These are phyloP conservation scores for Scotopteryx bipunctaria DNA, from an alignment of 2,888 invertebrate genomes.

Conservation along the genomic window DNA sequence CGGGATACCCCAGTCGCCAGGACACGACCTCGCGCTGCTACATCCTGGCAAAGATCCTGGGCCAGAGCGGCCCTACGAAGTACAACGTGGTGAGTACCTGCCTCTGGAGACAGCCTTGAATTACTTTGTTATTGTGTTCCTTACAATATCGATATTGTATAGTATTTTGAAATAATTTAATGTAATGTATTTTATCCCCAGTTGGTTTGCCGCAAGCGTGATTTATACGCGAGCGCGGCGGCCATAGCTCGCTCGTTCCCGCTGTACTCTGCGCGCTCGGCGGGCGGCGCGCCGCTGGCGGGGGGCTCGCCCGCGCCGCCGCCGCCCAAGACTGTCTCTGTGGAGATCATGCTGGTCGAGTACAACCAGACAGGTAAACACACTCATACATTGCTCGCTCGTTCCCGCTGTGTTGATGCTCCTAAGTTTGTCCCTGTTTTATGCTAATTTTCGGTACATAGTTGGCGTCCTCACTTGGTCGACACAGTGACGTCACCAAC, in stretches of 20 bases:
- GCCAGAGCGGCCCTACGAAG: conserved; percentile 85
- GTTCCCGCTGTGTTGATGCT: no score
- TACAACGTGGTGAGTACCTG: conserved; percentile 87
- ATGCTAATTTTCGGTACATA: no score
- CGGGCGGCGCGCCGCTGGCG: conserved; percentile 35
- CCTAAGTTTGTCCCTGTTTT: no score
- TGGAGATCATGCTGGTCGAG: conserved; percentile 61
- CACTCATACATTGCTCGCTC: no score
- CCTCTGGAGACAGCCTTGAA: no score
- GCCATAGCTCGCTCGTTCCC: conserved; percentile 93
- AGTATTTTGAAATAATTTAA: no score
- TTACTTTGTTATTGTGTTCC: no score
- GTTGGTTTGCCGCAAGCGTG: conserved; percentile 90
- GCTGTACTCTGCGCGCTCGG: conserved; percentile 80
- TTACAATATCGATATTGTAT: no score
- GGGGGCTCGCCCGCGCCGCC: neutral
- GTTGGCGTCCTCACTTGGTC: no score
- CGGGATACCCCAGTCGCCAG: conserved; percentile 89
- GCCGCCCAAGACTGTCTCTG: conserved; percentile 44
- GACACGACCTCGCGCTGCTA: conserved; percentile 91
- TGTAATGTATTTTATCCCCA: conserved; percentile 48
- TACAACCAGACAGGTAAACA: conserved; percentile 54
- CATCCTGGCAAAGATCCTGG: conserved; percentile 89
- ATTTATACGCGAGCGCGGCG: conserved; percentile 90
- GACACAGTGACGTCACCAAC: no score